Base-by-base conservation (phyloP, 2,113 vertebrate species). In the Cottus gobio region DNA sequence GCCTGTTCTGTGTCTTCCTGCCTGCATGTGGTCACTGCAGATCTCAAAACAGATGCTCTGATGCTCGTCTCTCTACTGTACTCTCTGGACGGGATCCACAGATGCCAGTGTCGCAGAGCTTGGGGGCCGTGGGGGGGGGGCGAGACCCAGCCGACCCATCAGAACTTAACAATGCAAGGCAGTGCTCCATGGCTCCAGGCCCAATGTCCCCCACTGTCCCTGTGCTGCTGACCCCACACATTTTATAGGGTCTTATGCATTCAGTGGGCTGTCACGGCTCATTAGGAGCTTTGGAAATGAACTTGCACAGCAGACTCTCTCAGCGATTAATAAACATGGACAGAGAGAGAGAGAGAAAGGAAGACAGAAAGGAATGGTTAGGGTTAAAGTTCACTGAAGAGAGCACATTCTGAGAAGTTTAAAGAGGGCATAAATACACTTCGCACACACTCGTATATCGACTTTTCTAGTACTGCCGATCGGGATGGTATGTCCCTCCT, bases 201-300 rank as follows among this genome's bases (percentile, higher is more conserved):
- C 87, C 75, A 83, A 8, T 75, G 70, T 71, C 65, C 82, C 88
- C 84, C 75, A 84, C 85, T 78, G 86, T 74, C 69, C 58, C 61
- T 15, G 42, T 2, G 71, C 74, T 71, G 85, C 82, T 91, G 89
- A 93, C 91, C 90, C 80, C 87, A 88, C 91, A 92, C 91, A 86
- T 89, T 90, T 90, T 84, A 90, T 90, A 80, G 72, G 85, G 83
- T 87, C 86, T 85, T 84, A 71, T 83, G 69, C 82, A 46, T 83
- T 93, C 88, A 87, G 79, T 82, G 77, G 73, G 71, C 87, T 85
- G 88, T 93, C 90, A 90, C 50, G 67, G 89, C 77, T 90, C 88
- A 91, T 93, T 93, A 90, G 28, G 60, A 36, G 78, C 80, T 87
- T 84, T 81, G 85, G 75, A 88, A 87, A 90, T 89, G 83, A 92